Conservation (phyloP, 2,888 invertebrate species). For the Latheticus oryzae region DNA sequence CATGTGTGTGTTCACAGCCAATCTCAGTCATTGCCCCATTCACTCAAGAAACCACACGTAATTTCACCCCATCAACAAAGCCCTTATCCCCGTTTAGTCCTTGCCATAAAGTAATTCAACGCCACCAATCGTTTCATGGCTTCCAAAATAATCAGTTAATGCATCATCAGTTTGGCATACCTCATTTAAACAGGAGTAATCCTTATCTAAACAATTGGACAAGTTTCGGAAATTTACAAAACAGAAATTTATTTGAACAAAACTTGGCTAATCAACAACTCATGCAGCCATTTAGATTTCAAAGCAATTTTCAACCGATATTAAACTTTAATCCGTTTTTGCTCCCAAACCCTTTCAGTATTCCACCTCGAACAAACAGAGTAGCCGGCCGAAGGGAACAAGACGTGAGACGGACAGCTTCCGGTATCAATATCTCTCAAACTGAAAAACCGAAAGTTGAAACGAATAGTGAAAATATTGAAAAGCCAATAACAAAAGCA, state of each 20-base stretch:
- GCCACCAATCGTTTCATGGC: slow-evolving; percentile 64
- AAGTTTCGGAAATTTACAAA: slow-evolving; percentile 8
- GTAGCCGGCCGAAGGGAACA: slow-evolving; percentile 57
- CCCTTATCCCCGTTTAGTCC: slow-evolving; percentile 23
- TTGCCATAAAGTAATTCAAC: slow-evolving; percentile 51
- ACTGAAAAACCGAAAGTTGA: slow-evolving; percentile 18
- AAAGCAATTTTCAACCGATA: slow-evolving; percentile 39
- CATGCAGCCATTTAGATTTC: slow-evolving; percentile 11
- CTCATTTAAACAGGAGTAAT: slow-evolving; percentile 42
- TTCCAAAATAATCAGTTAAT: slow-evolving; percentile 52
- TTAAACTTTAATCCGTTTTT: slow-evolving; percentile 46
- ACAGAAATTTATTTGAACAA: slow-evolving; percentile 3
- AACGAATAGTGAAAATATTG: slow-evolving; percentile 29
- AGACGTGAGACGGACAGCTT: slow-evolving; percentile 57
- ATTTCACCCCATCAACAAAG: slow-evolving; percentile 45
- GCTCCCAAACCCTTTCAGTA: slow-evolving; percentile 45
- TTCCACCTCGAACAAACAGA: slow-evolving; percentile 43
- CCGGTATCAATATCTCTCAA: slow-evolving; percentile 52
- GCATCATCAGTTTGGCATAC: too few relatives aligned
- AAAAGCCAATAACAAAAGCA: slow-evolving; percentile 41
- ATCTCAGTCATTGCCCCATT: slow-evolving; percentile 72
- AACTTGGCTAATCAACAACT: slow-evolving; percentile 24
- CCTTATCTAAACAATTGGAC: slow-evolving; percentile 39
- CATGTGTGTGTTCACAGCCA: slow-evolving; percentile 67
- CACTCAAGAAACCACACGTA: slow-evolving; percentile 56